A percentile compares a stretch with the other conserved stretches of the same genome.
Evolutionary conservation across 2,113 vertebrate species (phyloP).

Genomic region (Pachypanchax playfairii): DNA sequence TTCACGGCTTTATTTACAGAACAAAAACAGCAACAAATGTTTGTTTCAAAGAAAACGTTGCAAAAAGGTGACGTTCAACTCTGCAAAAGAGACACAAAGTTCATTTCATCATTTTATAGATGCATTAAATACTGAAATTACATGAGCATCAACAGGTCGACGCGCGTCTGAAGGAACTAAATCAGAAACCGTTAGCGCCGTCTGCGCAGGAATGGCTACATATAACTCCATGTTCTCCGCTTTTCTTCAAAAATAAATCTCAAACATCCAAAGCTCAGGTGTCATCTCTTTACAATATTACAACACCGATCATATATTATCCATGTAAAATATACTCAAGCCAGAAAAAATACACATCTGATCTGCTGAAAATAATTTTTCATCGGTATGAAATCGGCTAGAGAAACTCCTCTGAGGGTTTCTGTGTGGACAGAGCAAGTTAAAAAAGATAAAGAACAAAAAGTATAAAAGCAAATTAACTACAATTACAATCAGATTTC

Average conservation of each 20-base stretch:
- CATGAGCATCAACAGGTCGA: constrained; percentile 19
- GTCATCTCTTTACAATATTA: constrained; percentile 40
- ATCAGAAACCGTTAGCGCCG: constrained; percentile 20
- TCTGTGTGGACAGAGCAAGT: neutral
- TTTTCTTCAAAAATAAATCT: constrained; percentile 71
- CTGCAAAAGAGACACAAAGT: neutral
- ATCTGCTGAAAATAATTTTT: constrained; percentile 66
- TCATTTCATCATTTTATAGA: constrained; percentile 14
- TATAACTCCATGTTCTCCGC: constrained; percentile 35
- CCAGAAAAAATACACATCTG: constrained; percentile 73
- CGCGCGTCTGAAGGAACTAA: constrained; percentile 14
- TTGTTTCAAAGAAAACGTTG: neutral
- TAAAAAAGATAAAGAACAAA: constrained; percentile 6
- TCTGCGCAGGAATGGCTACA: constrained; percentile 34
- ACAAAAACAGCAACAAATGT: constrained; percentile 24
- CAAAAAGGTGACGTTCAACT: constrained; percentile 31
- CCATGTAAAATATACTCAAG: constrained; percentile 75
- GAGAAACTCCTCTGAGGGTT: constrained; percentile 48
- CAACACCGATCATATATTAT: constrained; percentile 67
- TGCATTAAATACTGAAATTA: constrained; percentile 48
- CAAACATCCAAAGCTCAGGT: constrained; percentile 70
- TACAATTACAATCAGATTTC: constrained; percentile 28
- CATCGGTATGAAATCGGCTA: constrained; percentile 51
- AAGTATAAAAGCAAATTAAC: constrained; percentile 24
- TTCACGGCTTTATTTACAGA: constrained; percentile 17